Base-by-base conservation (phyloP, 2,888 invertebrate genomes). In the Chloroclysta siterata region DNA sequence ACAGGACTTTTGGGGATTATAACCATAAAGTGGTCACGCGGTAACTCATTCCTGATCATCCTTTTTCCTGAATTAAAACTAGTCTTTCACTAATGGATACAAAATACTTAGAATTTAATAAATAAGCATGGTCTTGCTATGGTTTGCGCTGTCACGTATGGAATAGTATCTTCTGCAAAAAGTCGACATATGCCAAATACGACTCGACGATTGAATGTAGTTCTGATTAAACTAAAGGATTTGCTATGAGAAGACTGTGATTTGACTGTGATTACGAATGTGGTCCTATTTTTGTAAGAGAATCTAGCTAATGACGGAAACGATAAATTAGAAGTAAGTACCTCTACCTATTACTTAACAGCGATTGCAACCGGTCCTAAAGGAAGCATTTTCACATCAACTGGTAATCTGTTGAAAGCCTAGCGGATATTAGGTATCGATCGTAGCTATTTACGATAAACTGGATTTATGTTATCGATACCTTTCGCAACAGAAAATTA, bases 351-450 rank as follows among this genome's bases (percentile, higher is more conserved):
- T 79, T 77, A 74, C 75, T 71, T 70, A 78, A 79, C 70, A 63
- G 63, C 60, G 63, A 73, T 77, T 70, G 75, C 75, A 74, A 74
- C 74, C 70, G 72, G 75, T 81, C 73, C 53, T 63, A 69, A 65
- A 76, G 78, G 76, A 80, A 78, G 73, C 69, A 72, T 81, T 76
- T 70, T 72, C 68, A 73, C 74, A 69, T 73, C 58, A 68, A 72
- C 70, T 17, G 60, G 75, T 66, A 67, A 75, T 77, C 77, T 72
- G 63, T 65, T 68, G 68, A 70, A 75, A 75, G 77, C 77, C 72
- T 47, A 78, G 73, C 78, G 81, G 79, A 78, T 73, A 81, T 78
- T 69, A 68, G 61, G 68, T 67, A 74, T 66, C 60, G 72, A 72
- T 71, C 65, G 54, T 53, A 42, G 42, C n/a, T 48, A 39, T 53